These are phyloP conservation scores for Taphrorychus bicolor DNA, from an alignment of 2,888 invertebrate species.

Conservation along the genomic window DNA sequence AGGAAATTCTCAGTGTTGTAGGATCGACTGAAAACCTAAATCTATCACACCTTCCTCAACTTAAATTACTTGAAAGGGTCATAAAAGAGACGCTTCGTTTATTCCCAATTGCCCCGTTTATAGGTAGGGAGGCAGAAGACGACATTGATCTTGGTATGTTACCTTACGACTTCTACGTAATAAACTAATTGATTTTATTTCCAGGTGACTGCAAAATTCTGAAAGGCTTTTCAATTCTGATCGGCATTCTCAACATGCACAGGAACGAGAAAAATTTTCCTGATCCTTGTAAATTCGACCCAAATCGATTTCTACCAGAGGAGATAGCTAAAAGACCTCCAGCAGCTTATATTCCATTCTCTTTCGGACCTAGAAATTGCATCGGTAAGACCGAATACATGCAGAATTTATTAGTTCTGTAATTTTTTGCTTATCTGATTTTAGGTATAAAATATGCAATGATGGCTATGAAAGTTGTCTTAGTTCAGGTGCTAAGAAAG, in stretches of 20 bases:
- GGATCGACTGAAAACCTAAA: slow-evolving; percentile 58
- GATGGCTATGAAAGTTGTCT: slow-evolving; percentile 47
- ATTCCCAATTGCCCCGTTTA: too few species aligned
- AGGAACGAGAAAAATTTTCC: slow-evolving; percentile 64
- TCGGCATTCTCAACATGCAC: slow-evolving; percentile 45
- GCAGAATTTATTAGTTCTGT: slow-evolving; percentile 45
- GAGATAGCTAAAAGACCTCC: slow-evolving; percentile 51
- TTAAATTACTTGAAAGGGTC: slow-evolving; percentile 66
- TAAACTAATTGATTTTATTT: too few species aligned
- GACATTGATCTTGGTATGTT: too few species aligned
- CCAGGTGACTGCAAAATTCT: slow-evolving; percentile 40
- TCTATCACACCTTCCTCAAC: slow-evolving; percentile 62
- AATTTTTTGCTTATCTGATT: too few species aligned
- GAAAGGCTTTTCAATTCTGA: slow-evolving; percentile 43
- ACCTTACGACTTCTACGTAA: slow-evolving; percentile 66
- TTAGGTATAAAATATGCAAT: slow-evolving; percentile 47
- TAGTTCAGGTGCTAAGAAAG: slow-evolving; percentile 44
- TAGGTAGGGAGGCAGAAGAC: too few species aligned
- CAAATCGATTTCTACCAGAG: slow-evolving; percentile 67
- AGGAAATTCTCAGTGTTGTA: too few species aligned
- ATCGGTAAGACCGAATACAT: too few species aligned
- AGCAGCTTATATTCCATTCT: slow-evolving; percentile 44
- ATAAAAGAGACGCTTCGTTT: too few species aligned
- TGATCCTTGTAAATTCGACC: slow-evolving; percentile 65
- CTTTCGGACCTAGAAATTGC: slow-evolving; percentile 47